Evolutionary conservation across 2,113 vertebrate genomes (phyloP).

Genomic region (Smithornis capensis): DNA sequence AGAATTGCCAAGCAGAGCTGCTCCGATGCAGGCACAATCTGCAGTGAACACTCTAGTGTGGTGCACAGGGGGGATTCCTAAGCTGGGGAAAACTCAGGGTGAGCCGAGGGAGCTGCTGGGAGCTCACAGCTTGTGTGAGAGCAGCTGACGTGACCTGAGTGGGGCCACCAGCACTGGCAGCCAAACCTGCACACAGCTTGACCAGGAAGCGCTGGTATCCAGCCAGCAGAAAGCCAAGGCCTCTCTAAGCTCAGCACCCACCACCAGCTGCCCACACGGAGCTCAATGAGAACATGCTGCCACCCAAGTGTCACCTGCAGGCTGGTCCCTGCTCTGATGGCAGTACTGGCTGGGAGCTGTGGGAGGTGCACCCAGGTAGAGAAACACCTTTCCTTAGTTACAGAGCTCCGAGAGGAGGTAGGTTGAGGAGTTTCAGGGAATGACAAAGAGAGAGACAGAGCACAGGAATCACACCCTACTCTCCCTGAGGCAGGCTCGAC

Average conservation of each 20-base stretch:
- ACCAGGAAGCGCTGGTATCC: neutral
- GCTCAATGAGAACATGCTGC: neutral
- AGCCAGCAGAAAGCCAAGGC: neutral
- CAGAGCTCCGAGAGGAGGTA: neutral
- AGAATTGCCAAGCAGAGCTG: neutral
- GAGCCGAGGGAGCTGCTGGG: neutral
- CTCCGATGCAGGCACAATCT: fast-evolving
- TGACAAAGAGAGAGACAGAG: neutral
- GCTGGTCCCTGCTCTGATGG: neutral
- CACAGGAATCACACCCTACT: neutral
- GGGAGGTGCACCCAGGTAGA: neutral
- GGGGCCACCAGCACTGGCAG: neutral
- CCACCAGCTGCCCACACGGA: neutral
- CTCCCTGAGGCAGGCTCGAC: neutral
- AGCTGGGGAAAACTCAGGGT: neutral
- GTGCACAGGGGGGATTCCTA: neutral
- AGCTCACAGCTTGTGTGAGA: neutral
- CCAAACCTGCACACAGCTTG: neutral
- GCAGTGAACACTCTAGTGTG: neutral
- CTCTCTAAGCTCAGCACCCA: neutral
- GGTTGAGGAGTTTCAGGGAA: neutral
- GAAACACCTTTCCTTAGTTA: neutral
- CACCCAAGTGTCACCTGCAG: neutral
- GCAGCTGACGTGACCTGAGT: neutral
- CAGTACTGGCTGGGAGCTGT: neutral